A percentile compares a stretch with the other conserved stretches of the same genome.
Conservation (phyloP, 1,140 invertebrate genomes). For the Metaphire vulgaris region DNA sequence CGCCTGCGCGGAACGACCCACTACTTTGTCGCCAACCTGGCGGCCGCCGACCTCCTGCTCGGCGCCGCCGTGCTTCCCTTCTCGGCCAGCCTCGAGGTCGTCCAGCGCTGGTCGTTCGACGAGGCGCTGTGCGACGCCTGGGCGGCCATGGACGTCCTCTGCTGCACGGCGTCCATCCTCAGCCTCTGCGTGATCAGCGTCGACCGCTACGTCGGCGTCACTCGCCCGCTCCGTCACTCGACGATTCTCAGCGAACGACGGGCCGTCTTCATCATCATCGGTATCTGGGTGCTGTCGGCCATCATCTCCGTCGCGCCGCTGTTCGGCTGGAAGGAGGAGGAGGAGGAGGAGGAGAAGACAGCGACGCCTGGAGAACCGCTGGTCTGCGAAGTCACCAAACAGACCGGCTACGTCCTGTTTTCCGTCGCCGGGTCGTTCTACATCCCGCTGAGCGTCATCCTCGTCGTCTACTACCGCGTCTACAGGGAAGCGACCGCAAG, state of each 20-base stretch:
- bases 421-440: slow-evolving; percentile 54
- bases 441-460: slow-evolving; percentile 53
- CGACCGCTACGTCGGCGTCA: slow-evolving; percentile 65
- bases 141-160: slow-evolving; percentile 81
- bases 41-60: slow-evolving; percentile 23
- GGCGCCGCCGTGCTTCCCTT: slow-evolving; percentile 60
- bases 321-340: slow-evolving; percentile 47
- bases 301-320: slow-evolving; percentile 59
- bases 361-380: too few relatives aligned
- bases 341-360: too few relatives aligned
- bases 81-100: slow-evolving; percentile 56
- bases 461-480: slow-evolving; percentile 54
- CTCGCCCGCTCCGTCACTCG: slow-evolving; percentile 43
- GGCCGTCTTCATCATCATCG: slow-evolving; percentile 54
- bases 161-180: slow-evolving; percentile 94
- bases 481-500: slow-evolving; percentile 47
- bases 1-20: slow-evolving; percentile 54
- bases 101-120: slow-evolving; percentile 47
- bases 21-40: slow-evolving; percentile 49
- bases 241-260: slow-evolving; percentile 56
- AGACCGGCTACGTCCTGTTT: slow-evolving; percentile 55
- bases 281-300: slow-evolving; percentile 57
- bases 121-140: slow-evolving; percentile 49
- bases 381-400: slow-evolving; percentile 50
- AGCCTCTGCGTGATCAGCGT: slow-evolving; percentile 92